Evolutionary conservation across 2,888 invertebrate genomes (phyloP), one percentile per base, ranked within the genome.

Genomic region (Heliconius sara): DNA sequence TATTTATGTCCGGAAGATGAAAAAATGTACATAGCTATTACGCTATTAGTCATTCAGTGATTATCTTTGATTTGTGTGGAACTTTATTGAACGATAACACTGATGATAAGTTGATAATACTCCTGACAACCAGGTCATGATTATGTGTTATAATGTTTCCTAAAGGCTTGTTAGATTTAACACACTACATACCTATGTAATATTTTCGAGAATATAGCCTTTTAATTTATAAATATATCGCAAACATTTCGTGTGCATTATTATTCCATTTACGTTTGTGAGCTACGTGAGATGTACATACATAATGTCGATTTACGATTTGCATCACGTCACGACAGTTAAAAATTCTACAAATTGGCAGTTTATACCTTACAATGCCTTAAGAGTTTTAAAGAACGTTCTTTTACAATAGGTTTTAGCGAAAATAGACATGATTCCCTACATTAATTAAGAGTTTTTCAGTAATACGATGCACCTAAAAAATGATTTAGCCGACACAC

Each of bases 81-180:
- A 67, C 19, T 66, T 39, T 60, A 78, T 78, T 25, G 65, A 72
- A 30, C 25, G 77, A 78, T 78, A 78, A 72, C n/a, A 72, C 66
- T 71, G 19, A 39, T 71, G 30, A 39, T 47, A 66, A 78, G 65
- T 34, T 39, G 78, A 73, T 73, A 66, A 71, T 71, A 63, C 19
- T 57, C 30, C 34, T 72, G 34, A 22, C 10, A 60, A 73, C 25
- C 12, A 34, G 72, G 34, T 57, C 34, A n/a, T 34, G 34, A 60
- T 73, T n/a, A n/a, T 16, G n/a, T n/a, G 34, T 73, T 39, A 34
- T 34, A 73, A n/a, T 25, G 22, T 52, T 5, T 52, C 12, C 12
- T 22, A 30, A 57, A 52, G 10, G 70, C 10, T 71, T 52, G 27
- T 25, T 1, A 27, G 52, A 52, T 30, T 72, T 57, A 57, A 22